These are phyloP conservation scores for Eleginops maclovinus DNA, from an alignment of 2,113 vertebrate species.

Conservation along the genomic window DNA sequence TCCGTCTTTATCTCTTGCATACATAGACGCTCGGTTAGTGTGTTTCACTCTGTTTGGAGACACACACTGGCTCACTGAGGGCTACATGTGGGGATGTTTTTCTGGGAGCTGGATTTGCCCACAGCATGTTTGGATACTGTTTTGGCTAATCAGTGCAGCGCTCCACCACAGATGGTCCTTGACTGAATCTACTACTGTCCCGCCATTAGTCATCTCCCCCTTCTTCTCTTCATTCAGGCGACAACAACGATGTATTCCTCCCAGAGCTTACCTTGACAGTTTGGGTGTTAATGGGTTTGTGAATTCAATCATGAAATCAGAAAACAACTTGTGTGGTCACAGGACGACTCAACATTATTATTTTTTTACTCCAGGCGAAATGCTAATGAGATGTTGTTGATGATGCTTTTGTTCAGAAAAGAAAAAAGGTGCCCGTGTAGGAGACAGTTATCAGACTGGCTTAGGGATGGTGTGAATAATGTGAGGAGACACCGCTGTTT, in stretches of 20 bases:
- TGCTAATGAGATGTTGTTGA: conserved; percentile 57
- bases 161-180: conserved; percentile 66
- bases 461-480: conserved; percentile 22
- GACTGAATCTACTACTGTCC: conserved; percentile 43
- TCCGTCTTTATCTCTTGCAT: conserved; percentile 2
- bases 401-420: conserved; percentile 45
- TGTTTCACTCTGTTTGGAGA: neutral
- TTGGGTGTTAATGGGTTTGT: conserved; percentile 65
- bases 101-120: conserved; percentile 32
- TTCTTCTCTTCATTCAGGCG: conserved; percentile 21
- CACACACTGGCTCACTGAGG: conserved; percentile 4
- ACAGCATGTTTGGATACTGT: conserved; percentile 42
- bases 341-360: conserved; percentile 7
- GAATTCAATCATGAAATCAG: conserved; percentile 62
- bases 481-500: neutral
- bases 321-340: conserved; percentile 35
- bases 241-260: conserved; percentile 40
- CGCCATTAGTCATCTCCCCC: conserved; percentile 54
- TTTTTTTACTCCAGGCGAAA: neutral
- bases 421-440: conserved; percentile 20
- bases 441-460: conserved; percentile 47
- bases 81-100: neutral
- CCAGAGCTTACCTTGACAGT: conserved; percentile 57
- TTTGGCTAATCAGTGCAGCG: conserved; percentile 57
- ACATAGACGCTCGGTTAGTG: conserved; percentile 13